A percentile compares a stretch with the other conserved stretches of the same genome.
These are phyloP conservation scores for Threskiornis aethiopicus DNA, from an alignment of 2,797 vertebrate species.

Conservation along the genomic window DNA sequence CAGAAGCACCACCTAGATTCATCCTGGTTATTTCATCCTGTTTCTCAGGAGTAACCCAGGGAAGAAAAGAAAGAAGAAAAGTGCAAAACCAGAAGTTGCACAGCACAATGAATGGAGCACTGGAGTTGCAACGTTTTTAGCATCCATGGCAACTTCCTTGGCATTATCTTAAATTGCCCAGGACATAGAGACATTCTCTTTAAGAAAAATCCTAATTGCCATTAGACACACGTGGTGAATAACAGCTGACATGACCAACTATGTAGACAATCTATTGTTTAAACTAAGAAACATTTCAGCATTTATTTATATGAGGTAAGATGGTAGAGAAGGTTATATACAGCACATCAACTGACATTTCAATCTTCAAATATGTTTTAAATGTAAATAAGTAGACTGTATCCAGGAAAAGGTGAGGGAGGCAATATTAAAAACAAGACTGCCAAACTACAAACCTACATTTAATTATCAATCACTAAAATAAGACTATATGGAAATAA, in stretches of 20 bases:
- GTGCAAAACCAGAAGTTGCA: background rate
- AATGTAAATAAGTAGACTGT: background rate
- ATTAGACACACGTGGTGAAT: background rate
- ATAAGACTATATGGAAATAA: background rate
- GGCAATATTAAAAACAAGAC: background rate
- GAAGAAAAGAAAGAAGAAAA: background rate
- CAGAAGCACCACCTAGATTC: background rate
- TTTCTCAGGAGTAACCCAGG: background rate
- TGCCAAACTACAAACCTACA: background rate
- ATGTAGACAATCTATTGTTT: background rate
- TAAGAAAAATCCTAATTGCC: background rate
- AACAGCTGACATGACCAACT: background rate
- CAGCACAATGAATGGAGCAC: background rate
- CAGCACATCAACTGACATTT: accelerated
- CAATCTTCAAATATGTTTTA: background rate
- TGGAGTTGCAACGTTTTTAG: background rate
- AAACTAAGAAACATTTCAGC: background rate
- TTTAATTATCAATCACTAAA: background rate
- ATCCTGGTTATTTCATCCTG: background rate
- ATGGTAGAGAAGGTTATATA: background rate
- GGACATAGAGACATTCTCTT: background rate
- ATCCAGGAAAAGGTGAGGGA: background rate
- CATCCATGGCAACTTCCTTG: background rate
- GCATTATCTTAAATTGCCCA: background rate
- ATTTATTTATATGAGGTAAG: background rate